Evolutionary conservation across 2,888 invertebrate species (phyloP).

Genomic region (Heterodera filipjevi): DNA sequence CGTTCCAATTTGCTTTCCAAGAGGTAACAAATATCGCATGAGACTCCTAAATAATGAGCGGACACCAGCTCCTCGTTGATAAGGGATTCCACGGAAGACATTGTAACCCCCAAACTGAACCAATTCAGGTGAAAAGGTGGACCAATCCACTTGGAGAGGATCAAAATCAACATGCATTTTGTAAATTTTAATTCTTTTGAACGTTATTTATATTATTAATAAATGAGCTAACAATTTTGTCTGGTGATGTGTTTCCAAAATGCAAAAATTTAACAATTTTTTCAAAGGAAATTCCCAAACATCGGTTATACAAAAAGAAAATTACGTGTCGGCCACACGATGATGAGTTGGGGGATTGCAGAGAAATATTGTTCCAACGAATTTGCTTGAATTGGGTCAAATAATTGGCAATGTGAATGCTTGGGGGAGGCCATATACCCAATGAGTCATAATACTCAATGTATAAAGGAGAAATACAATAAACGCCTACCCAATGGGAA

Average conservation of each 20-base stretch:
- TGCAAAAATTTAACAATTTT: background rate
- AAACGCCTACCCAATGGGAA: conserved; percentile 28
- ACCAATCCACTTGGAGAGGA: conserved; percentile 22
- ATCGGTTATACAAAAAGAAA: conserved; percentile 25
- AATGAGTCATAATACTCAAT: conserved; percentile 35
- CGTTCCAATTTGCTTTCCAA: conserved; percentile 11
- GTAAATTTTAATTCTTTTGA: background rate
- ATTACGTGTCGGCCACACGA: conserved; percentile 27
- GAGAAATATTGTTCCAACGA: background rate
- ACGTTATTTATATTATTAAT: no score
- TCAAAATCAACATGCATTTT: conserved; percentile 27
- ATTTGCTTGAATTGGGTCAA: conserved; percentile 9
- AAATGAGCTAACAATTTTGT: background rate
- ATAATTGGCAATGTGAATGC: background rate
- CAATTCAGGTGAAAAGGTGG: background rate
- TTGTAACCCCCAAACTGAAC: conserved; percentile 17
- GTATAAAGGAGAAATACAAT: background rate
- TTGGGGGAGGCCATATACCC: conserved; percentile 20
- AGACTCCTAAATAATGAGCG: conserved; percentile 16
- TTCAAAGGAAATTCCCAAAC: background rate
- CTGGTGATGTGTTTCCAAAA: background rate
- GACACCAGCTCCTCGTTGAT: conserved; percentile 5
- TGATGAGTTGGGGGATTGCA: conserved; percentile 16
- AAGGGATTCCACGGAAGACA: conserved; percentile 10
- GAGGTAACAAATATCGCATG: background rate